phyloP scores from a whole-genome alignment of 92 coral and sea anemone genomes.

The Porites cylindrica region DNA sequence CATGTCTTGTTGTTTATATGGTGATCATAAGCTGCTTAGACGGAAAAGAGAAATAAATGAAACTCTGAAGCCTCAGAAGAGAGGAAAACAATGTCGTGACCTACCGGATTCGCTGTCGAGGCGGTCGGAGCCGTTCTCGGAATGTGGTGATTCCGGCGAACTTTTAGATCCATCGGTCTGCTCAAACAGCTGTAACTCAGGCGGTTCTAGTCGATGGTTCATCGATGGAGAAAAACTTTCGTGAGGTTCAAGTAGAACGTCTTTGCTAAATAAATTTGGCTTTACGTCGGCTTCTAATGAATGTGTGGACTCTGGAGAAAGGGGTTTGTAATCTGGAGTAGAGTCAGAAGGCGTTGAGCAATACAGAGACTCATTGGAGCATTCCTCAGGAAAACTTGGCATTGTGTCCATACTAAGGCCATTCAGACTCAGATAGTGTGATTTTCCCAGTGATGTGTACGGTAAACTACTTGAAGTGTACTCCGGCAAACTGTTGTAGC shows the following conservation, averaged over 20 bases:
- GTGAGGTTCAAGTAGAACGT: constrained; percentile 63
- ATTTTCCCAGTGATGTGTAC: constrained; percentile 66
- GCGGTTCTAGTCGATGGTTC: constrained; percentile 60
- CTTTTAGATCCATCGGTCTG: constrained; percentile 43
- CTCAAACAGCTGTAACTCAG: constrained; percentile 61
- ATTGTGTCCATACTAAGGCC: constrained; percentile 86
- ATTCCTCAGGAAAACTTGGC: constrained; percentile 88
- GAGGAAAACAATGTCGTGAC: constrained; percentile 27
- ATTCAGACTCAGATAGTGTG: constrained; percentile 73
- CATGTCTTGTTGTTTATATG: constrained; percentile 81
- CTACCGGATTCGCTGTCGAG: constrained; percentile 96
- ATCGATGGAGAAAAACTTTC: constrained; percentile 50
- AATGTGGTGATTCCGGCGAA: constrained; percentile 56
- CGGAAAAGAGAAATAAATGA: not conserved
- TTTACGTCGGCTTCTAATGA: constrained; percentile 61
- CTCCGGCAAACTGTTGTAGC: constrained; percentile 74
- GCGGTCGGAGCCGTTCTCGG: constrained; percentile 82
- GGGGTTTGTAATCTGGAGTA: constrained; percentile 69
- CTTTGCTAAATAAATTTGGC: constrained; percentile 64
- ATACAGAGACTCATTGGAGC: constrained; percentile 91
- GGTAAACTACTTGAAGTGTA: constrained; percentile 70
- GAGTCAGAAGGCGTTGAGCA: constrained; percentile 83
- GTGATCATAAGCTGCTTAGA: constrained; percentile 8
- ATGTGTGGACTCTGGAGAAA: constrained; percentile 45
- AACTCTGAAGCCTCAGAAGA: not conserved